A percentile compares a stretch with the other conserved stretches of the same genome.
Evolutionary conservation across 2,113 vertebrate genomes (phyloP).

Genomic region (Solea solea): DNA sequence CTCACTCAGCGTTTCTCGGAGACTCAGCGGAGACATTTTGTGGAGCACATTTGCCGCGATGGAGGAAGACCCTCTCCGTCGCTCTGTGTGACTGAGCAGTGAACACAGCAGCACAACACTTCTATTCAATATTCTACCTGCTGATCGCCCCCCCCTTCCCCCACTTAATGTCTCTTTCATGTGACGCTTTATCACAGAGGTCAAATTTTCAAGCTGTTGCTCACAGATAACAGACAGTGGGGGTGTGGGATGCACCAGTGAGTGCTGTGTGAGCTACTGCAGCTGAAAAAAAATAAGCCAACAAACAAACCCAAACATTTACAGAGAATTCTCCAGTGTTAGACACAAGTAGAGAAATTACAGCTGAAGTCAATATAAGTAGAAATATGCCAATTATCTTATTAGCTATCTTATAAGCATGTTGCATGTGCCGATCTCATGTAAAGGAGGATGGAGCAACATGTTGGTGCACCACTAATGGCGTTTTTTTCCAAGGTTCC

Average conservation of each 20-base stretch:
- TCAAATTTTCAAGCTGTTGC: constrained; percentile 52
- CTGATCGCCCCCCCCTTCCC: constrained; percentile 9
- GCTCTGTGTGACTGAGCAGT: constrained; percentile 46
- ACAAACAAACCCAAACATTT: too few relatives aligned
- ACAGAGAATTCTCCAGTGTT: too few relatives aligned
- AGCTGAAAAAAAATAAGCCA: too few relatives aligned
- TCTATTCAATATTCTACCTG: constrained; percentile 43
- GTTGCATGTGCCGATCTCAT: not conserved
- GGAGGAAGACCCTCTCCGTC: constrained; percentile 36
- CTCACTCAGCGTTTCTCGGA: constrained; percentile 1
- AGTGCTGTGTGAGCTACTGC: too few relatives aligned
- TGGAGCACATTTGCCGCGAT: constrained; percentile 29
- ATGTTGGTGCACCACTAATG: not conserved
- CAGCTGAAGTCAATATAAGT: too few relatives aligned
- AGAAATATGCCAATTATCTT: too few relatives aligned
- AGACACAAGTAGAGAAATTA: too few relatives aligned
- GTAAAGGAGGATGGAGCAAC: constrained; percentile 1
- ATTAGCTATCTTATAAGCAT: not conserved
- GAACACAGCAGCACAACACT: constrained; percentile 52
- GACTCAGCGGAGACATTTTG: constrained; percentile 32
- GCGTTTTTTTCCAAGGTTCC: too few relatives aligned
- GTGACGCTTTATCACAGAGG: constrained; percentile 26
- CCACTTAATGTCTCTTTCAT: constrained; percentile 40
- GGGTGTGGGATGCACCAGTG: not conserved
- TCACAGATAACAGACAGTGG: constrained; percentile 36